Evolutionary conservation across 35 echinoderm and acorn worm genomes (phyloP).

Genomic region (Apostichopus parvimensis): DNA sequence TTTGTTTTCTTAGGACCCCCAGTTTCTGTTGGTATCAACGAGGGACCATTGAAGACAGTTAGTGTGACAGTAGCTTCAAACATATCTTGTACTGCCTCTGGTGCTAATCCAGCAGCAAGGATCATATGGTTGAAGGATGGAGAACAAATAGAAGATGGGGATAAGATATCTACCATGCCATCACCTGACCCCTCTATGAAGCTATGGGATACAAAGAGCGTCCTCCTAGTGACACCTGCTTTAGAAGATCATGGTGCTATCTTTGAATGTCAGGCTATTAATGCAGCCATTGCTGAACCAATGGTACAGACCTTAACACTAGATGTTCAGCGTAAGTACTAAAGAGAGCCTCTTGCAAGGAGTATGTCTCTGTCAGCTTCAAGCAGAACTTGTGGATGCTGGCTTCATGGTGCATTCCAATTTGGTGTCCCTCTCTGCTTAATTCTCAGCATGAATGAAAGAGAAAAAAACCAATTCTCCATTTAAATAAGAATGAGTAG

Average conservation of each 20-base stretch:
- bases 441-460: too few relatives aligned
- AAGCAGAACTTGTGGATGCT: too few relatives aligned
- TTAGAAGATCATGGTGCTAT: slow-evolving; percentile 56
- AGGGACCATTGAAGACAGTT: slow-evolving; percentile 57
- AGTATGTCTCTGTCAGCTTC: too few relatives aligned
- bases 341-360: background rate
- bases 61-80: slow-evolving; percentile 48
- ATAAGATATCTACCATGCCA: background rate
- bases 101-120: slow-evolving; percentile 71
- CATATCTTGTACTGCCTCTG: slow-evolving; percentile 63
- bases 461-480: too few relatives aligned
- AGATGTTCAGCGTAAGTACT: slow-evolving; percentile 86
- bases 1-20: slow-evolving; percentile 60
- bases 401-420: too few relatives aligned
- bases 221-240: slow-evolving; percentile 54
- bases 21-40: slow-evolving; percentile 45
- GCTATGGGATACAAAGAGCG: slow-evolving; percentile 73
- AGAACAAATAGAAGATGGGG: background rate
- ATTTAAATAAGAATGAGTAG: too few relatives aligned
- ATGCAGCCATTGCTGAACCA: slow-evolving; percentile 62
- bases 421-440: too few relatives aligned
- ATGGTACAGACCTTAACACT: slow-evolving; percentile 43
- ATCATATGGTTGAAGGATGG: slow-evolving; percentile 69
- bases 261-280: slow-evolving; percentile 70
- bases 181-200: slow-evolving; percentile 57